These are phyloP conservation scores for Chaenodraco wilsoni DNA, from an alignment of 2,797 vertebrate species.

Conservation along the genomic window DNA sequence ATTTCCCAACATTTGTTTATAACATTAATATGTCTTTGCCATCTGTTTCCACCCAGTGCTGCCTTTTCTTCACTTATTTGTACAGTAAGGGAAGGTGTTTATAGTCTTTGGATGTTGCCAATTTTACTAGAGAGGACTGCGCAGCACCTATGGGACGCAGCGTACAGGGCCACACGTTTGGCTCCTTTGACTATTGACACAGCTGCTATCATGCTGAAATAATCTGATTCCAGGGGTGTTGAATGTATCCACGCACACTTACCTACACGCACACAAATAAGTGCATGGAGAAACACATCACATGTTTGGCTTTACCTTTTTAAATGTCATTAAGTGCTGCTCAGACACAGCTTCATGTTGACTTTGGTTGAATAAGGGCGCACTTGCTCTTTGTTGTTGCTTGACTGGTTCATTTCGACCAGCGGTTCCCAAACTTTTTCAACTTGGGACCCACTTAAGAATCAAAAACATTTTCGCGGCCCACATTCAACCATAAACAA, in stretches of 20 bases:
- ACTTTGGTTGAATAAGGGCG: constrained; percentile 47
- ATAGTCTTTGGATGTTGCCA: constrained; percentile 73
- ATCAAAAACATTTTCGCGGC: no score
- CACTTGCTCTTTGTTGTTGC: constrained; percentile 50
- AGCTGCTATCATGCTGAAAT: constrained; percentile 79
- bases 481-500: no score
- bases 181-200: constrained; percentile 78
- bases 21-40: constrained; percentile 52
- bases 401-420: constrained; percentile 50
- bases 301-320: constrained; percentile 61
- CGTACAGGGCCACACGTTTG: constrained; percentile 67
- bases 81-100: constrained; percentile 72
- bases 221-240: constrained; percentile 71
- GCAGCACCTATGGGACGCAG: constrained; percentile 62
- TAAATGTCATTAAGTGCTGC: constrained; percentile 59
- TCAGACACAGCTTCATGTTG: constrained; percentile 61
- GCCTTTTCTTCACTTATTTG: constrained; percentile 64
- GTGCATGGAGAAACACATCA: constrained; percentile 31
- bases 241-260: constrained; percentile 64
- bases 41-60: constrained; percentile 62
- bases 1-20: constrained; percentile 61
- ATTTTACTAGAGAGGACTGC: constrained; percentile 54
- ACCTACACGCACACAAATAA: constrained; percentile 38
- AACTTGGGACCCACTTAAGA: no score
- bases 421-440: no score